Percentiles rank a stretch among this genome's conserved stretches.
These are phyloP conservation scores for Knipowitschia caucasica DNA, from an alignment of 2,797 vertebrate genomes.

Conservation along the genomic window DNA sequence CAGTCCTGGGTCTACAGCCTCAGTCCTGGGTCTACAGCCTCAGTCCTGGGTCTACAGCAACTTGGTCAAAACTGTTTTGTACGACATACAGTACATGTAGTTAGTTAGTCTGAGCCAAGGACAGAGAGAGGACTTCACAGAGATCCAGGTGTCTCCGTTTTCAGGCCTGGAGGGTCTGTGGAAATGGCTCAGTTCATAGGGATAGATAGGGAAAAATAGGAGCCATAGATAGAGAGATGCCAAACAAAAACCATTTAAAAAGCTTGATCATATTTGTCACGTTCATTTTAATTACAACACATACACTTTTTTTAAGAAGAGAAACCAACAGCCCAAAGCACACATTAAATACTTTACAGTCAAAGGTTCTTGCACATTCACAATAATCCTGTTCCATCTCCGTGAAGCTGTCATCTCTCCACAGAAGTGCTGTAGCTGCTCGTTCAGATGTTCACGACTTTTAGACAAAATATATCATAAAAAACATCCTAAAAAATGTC, in stretches of 20 bases:
- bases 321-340: constrained; percentile 2
- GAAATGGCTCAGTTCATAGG: not conserved
- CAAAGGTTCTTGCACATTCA: not conserved
- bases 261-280: not conserved
- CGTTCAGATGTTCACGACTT: not conserved
- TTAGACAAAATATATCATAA: not conserved
- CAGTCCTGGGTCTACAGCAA: too few relatives aligned
- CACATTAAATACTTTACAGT: not conserved
- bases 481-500: too few relatives aligned
- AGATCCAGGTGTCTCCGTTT: too few relatives aligned
- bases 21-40: too few relatives aligned
- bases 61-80: too few relatives aligned
- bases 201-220: not conserved
- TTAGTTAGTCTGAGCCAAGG: too few relatives aligned
- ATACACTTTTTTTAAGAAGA: not conserved
- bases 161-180: too few relatives aligned
- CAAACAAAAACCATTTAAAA: too few relatives aligned
- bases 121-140: too few relatives aligned
- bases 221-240: too few relatives aligned
- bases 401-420: not conserved
- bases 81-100: too few relatives aligned
- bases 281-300: constrained; percentile 1
- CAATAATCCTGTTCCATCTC: not conserved
- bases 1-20: too few relatives aligned
- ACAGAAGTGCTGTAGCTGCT: constrained; percentile 9